Evolutionary conservation across 2,888 invertebrate genomes (phyloP), one percentile per base, ranked within the genome.

Genomic region (Yponomeuta evonymella): DNA sequence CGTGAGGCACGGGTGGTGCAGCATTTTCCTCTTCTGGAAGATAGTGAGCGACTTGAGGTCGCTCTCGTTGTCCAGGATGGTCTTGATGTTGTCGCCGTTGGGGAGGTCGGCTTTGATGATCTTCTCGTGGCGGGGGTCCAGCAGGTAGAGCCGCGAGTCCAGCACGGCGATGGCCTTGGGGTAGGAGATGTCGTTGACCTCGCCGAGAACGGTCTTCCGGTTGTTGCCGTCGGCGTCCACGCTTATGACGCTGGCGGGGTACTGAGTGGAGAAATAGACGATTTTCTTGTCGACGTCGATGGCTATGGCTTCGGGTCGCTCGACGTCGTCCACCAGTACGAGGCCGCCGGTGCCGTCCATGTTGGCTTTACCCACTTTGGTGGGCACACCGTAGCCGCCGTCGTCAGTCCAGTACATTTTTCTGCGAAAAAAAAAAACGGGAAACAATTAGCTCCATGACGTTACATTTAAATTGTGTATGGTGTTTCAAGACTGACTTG

Each of bases 321-420:
- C 94, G 10, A 96, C 92, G 64, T 94, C 91, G 70, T 95, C 95
- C 0, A 95, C 93, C 0, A 99, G 85, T 4, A 97, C 94, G 0
- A 94, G 85, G 0, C 98, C 93, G 77, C 96, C 95, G 15, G 95
- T 94, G 0, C 99, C 99, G 82, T 98, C 98, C 97, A 99, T 98
- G 81, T 97, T 97, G 0, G 97, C 97, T 77, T 95, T 96, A 0
- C 95, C 97, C 48, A 99, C 95, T 87, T 99, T 99, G 0, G 96
- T 94, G 0, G 97, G 97, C 0, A 98, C 96, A 2, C 97, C 97
- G 73, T 93, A 95, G 10, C 98, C 98, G 11, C 99, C 99, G 76
- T 97, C 97, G 81, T 99, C 99, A 11, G 98, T 94, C 99, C 99
- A 99, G 89, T 97, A 99, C 48, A 98, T 88, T 89, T 96, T 96